Evolutionary conservation across 2,888 invertebrate genomes (phyloP).

Genomic region (Lycaena phlaeas): DNA sequence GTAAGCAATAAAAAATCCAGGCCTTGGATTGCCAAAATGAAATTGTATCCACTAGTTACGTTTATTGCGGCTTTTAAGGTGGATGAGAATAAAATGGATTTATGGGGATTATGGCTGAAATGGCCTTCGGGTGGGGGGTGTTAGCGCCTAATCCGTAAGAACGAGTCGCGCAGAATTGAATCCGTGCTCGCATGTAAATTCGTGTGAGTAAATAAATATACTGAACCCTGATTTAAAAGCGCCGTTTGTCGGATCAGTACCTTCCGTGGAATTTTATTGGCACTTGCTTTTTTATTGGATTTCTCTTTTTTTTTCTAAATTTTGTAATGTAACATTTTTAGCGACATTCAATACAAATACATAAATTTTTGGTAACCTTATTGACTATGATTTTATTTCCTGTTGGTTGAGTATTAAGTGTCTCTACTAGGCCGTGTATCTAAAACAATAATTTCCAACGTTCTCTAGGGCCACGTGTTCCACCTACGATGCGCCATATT

Average conservation of each 20-base stretch:
- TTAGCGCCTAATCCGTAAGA: conserved; percentile 58
- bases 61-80: conserved; percentile 69
- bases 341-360: too few relatives aligned
- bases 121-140: conserved; percentile 35
- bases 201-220: conserved; percentile 66
- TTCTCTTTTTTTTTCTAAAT: too few relatives aligned
- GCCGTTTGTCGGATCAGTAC: conserved; percentile 42
- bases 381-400: too few relatives aligned
- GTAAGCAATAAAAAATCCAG: conserved; percentile 1
- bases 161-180: conserved; percentile 61
- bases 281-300: conserved; percentile 14
- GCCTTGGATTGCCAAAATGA: conserved; percentile 11
- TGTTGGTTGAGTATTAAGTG: too few relatives aligned
- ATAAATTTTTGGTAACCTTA: too few relatives aligned
- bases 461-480: too few relatives aligned
- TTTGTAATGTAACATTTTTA: too few relatives aligned
- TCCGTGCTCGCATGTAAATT: conserved; percentile 67
- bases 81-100: conserved; percentile 72
- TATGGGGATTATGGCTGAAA: conserved; percentile 61
- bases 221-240: conserved; percentile 54
- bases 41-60: conserved; percentile 44
- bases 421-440: too few relatives aligned
- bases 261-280: conserved; percentile 21
- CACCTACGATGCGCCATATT: too few relatives aligned
- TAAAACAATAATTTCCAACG: too few relatives aligned